Evolutionary conservation across 2,797 vertebrate genomes (phyloP).

Genomic region (Bradypus variegatus): DNA sequence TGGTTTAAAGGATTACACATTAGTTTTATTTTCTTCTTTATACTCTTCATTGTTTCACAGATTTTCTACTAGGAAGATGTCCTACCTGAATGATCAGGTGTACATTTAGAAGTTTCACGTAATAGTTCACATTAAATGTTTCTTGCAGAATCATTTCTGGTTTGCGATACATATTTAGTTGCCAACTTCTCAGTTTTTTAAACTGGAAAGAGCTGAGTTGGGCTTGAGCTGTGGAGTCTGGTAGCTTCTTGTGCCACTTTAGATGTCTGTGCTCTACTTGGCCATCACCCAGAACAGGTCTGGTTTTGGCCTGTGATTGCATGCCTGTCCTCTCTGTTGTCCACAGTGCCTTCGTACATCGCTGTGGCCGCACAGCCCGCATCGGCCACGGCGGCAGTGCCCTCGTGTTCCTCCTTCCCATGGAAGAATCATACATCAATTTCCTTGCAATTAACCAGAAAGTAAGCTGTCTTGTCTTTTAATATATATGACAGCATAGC

Average conservation of each 20-base stretch:
- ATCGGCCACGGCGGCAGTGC: slow-evolving; percentile 89
- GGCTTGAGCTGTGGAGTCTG: background rate
- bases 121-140: background rate
- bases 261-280: background rate
- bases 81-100: too few relatives aligned
- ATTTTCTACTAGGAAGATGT: too few relatives aligned
- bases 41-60: too few relatives aligned
- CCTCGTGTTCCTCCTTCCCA: slow-evolving; percentile 91
- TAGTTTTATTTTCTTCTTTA: too few relatives aligned
- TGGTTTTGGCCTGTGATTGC: rapidly evolving
- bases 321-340: background rate
- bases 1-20: too few relatives aligned
- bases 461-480: slow-evolving; percentile 68
- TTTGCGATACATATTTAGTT: too few relatives aligned
- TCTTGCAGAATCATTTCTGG: background rate
- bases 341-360: slow-evolving; percentile 92
- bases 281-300: background rate
- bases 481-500: rapidly evolving
- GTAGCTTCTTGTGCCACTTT: background rate
- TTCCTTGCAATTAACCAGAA: slow-evolving; percentile 98
- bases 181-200: background rate
- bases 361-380: slow-evolving; percentile 93
- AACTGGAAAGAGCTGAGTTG: background rate
- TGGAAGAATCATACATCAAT: slow-evolving; percentile 91
- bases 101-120: background rate